These are phyloP conservation scores for Phengaris alcon DNA, from an alignment of 2,888 invertebrate genomes.

Conservation along the genomic window DNA sequence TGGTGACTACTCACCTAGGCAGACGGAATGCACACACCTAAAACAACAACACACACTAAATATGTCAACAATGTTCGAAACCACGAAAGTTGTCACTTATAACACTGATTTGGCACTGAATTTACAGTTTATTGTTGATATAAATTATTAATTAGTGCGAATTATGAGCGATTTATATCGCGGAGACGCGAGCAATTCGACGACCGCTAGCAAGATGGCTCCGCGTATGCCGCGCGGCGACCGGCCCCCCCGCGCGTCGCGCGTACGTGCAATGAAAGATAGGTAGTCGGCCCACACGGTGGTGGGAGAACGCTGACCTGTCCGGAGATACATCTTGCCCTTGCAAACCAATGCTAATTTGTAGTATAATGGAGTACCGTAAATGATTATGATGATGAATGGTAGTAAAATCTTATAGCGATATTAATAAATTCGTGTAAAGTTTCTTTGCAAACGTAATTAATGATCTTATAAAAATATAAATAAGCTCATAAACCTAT, in stretches of 20 bases:
- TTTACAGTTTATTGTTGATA: slow-evolving; percentile 50
- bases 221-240: slow-evolving; percentile 60
- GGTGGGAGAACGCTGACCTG: slow-evolving; percentile 48
- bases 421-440: no score
- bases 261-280: slow-evolving; percentile 80
- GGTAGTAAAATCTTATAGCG: no score
- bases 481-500: no score
- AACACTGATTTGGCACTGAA: slow-evolving; percentile 46
- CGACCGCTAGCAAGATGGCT: slow-evolving; percentile 77
- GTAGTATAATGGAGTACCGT: not conserved
- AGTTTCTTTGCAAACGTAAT: no score
- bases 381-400: no score
- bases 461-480: no score
- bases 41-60: slow-evolving; percentile 64
- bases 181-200: slow-evolving; percentile 74
- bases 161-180: slow-evolving; percentile 68
- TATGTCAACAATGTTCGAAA: slow-evolving; percentile 57
- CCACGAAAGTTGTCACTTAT: slow-evolving; percentile 51
- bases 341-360: not conserved
- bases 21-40: slow-evolving; percentile 70
- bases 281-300: slow-evolving; percentile 66
- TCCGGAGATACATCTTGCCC: slow-evolving; percentile 48
- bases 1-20: slow-evolving; percentile 74
- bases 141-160: slow-evolving; percentile 73
- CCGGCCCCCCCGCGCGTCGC: slow-evolving; percentile 63